Conservation (phyloP, 2,888 invertebrate species). For the Dioctria rufipes region DNA sequence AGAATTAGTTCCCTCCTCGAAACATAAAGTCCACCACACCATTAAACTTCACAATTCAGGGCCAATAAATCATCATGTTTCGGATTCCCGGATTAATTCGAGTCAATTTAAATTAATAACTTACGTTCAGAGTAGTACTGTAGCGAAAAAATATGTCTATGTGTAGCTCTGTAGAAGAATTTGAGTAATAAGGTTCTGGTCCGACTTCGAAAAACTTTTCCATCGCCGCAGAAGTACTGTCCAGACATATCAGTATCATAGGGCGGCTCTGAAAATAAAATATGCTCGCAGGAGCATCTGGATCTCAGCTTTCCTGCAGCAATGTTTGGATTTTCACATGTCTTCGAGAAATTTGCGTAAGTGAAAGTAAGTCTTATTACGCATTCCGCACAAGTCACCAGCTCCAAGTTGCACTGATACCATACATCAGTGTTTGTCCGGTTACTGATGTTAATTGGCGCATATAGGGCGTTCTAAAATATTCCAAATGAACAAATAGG, state of each 20-base stretch:
- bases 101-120: conserved; percentile 60
- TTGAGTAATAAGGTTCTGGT: conserved; percentile 76
- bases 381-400: conserved; percentile 81
- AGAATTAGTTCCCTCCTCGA: too few species aligned
- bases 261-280: conserved; percentile 78
- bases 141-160: conserved; percentile 76
- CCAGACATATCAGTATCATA: conserved; percentile 76
- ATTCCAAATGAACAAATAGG: conserved; percentile 23
- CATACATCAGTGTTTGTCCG: conserved; percentile 68
- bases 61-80: too few species aligned
- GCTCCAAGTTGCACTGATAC: conserved; percentile 77
- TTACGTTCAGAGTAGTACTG: conserved; percentile 78
- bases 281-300: conserved; percentile 75
- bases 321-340: conserved; percentile 65
- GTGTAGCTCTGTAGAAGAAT: conserved; percentile 75
- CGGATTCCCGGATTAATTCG: too few species aligned
- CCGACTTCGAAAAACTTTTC: conserved; percentile 74
- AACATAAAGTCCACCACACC: background rate
- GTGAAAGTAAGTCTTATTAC: conserved; percentile 72
- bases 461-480: conserved; percentile 64
- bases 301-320: conserved; percentile 53
- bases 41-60: background rate
- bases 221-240: conserved; percentile 75
- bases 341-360: conserved; percentile 68
- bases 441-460: conserved; percentile 62